A percentile compares a stretch with the other conserved stretches of the same genome.
Evolutionary conservation across 2,797 vertebrate genomes (phyloP).

Genomic region (Acridotheres tristis): DNA sequence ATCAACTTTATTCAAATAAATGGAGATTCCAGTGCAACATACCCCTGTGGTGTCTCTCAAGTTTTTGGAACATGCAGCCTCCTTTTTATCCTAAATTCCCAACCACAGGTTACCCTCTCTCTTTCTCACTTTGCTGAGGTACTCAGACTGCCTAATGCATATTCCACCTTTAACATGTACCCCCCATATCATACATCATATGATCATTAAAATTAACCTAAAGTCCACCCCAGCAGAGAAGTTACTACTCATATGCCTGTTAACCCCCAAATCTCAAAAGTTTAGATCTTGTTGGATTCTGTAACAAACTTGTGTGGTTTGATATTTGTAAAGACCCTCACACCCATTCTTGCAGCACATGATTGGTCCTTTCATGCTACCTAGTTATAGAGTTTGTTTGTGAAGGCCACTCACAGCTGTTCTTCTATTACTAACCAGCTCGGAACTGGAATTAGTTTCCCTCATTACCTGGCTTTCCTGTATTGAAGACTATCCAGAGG

Average conservation of each 20-base stretch:
- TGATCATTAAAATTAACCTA: background rate
- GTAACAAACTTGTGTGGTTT: background rate
- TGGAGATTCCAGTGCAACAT: background rate
- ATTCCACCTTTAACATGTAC: background rate
- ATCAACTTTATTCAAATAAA: background rate
- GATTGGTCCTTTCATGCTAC: background rate
- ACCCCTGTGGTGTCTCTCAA: fast-evolving
- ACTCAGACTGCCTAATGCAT: background rate
- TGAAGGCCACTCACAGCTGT: too few species aligned
- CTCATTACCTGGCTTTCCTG: background rate
- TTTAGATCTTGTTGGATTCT: background rate
- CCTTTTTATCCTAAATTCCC: background rate
- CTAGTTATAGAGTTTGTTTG: background rate
- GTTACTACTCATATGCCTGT: background rate
- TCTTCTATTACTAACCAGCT: too few species aligned
- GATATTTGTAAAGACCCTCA: background rate
- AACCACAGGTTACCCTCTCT: background rate
- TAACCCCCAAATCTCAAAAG: background rate
- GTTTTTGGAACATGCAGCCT: background rate
- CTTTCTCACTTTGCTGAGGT: background rate
- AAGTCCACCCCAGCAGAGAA: background rate
- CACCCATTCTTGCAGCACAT: background rate
- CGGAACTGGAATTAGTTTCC: background rate
- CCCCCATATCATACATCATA: fast-evolving
- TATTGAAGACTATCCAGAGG: background rate